Percentiles rank a stretch among this genome's conserved stretches.
These are phyloP conservation scores for Tokudaia muenninki DNA, from an alignment of 2,797 vertebrate genomes.

Conservation along the genomic window DNA sequence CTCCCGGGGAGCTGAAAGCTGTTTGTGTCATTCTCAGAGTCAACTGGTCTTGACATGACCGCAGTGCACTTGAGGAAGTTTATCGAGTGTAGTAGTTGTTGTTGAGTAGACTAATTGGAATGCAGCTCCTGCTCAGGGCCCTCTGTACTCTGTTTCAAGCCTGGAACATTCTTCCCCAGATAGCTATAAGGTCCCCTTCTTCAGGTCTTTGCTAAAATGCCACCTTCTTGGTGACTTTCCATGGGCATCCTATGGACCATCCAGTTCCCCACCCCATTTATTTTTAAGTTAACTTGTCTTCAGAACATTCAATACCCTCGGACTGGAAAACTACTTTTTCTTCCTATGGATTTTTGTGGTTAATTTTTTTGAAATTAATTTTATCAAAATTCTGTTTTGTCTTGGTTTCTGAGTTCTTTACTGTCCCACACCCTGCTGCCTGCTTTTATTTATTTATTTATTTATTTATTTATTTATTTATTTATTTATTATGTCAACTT, in stretches of 20 bases:
- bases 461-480: neutral
- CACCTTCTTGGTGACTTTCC: neutral
- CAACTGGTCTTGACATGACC: neutral
- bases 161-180: neutral
- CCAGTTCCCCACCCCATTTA: neutral
- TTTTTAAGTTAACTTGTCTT: conserved; percentile 29
- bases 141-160: neutral
- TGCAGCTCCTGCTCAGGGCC: neutral
- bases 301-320: neutral
- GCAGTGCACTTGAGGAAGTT: neutral
- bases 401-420: neutral
- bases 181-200: neutral
- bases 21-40: neutral
- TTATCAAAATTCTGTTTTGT: conserved; percentile 9
- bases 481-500: neutral
- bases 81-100: neutral
- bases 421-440: neutral
- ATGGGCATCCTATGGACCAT: neutral
- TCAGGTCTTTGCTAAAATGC: conserved; percentile 29
- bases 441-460: neutral
- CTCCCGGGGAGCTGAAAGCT: neutral
- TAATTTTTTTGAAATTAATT: conserved; percentile 19
- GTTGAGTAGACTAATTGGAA: neutral
- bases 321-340: neutral
- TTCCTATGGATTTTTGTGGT: conserved; percentile 1